Evolutionary conservation across 1,140 invertebrate species (phyloP).

Genomic region (Sycophaga agraensis): DNA sequence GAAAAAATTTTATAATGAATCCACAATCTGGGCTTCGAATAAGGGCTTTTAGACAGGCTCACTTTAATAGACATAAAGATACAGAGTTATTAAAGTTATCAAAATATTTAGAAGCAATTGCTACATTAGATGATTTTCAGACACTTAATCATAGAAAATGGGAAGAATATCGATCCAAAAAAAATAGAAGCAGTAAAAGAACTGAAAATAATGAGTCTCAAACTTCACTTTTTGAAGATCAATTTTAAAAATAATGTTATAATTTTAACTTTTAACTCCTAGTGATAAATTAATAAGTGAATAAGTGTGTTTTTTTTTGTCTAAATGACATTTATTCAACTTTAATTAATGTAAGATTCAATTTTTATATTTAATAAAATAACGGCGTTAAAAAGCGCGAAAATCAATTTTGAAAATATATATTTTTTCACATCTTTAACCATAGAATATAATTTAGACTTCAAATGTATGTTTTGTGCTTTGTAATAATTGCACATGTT

Average conservation of each 20-base stretch:
- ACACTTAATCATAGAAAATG: slow-evolving; percentile 86
- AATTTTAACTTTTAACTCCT: slow-evolving; percentile 15
- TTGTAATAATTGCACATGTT: neutral
- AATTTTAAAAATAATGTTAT: slow-evolving; percentile 25
- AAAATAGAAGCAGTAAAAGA: slow-evolving; percentile 32
- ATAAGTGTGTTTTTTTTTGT: slow-evolving; percentile 3
- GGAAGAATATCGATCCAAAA: slow-evolving; percentile 73
- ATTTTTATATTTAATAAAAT: neutral
- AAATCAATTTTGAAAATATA: neutral
- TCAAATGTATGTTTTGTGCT: neutral
- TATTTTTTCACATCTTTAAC: slow-evolving; percentile 11
- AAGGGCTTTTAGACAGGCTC: slow-evolving; percentile 85
- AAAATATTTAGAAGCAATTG: slow-evolving; percentile 84
- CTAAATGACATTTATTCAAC: neutral
- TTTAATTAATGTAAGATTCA: neutral
- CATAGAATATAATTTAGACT: slow-evolving; percentile 10
- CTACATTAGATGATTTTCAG: slow-evolving; percentile 80
- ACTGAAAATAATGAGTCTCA: slow-evolving; percentile 21
- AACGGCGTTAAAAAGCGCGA: neutral
- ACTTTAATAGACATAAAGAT: slow-evolving; percentile 83
- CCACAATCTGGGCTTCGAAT: slow-evolving; percentile 91
- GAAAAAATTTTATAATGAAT: slow-evolving; percentile 97
- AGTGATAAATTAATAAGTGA: slow-evolving; percentile 17
- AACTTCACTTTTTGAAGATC: too few relatives aligned
- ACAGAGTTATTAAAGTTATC: slow-evolving; percentile 80